Evolutionary conservation across 2,113 vertebrate species (phyloP).

Genomic region (Piaya cayana): DNA sequence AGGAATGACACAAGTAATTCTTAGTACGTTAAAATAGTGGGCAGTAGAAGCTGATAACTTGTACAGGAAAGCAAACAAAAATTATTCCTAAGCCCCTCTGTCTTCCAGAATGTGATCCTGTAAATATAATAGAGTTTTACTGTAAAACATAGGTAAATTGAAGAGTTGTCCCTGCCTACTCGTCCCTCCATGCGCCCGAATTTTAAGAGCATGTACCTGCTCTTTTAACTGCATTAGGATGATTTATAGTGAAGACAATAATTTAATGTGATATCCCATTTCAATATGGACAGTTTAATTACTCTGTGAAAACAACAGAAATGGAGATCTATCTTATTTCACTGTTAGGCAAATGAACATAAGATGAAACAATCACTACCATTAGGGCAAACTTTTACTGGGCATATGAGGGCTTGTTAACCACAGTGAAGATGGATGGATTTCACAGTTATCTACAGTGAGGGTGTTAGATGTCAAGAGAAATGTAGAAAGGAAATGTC

Average conservation of each 20-base stretch:
- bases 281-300: not conserved
- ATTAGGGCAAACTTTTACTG: not conserved
- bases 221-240: not conserved
- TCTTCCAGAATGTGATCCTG: not conserved
- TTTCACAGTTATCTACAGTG: not conserved
- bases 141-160: not conserved
- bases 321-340: not conserved
- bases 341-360: not conserved
- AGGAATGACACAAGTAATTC: not conserved
- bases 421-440: not conserved
- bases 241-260: not conserved
- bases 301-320: not conserved
- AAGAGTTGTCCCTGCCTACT: not conserved
- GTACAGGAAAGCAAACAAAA: not conserved
- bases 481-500: not conserved
- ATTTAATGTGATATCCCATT: not conserved
- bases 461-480: not conserved
- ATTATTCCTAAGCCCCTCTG: not conserved
- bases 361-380: not conserved
- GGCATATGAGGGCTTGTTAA: not conserved
- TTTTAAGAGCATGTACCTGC: not conserved
- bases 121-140: not conserved
- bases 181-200: rapidly evolving
- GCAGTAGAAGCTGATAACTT: not conserved
- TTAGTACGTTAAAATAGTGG: not conserved